These are phyloP conservation scores for Bombus breviceps DNA, from an alignment of 1,140 invertebrate species.

Conservation along the genomic window DNA sequence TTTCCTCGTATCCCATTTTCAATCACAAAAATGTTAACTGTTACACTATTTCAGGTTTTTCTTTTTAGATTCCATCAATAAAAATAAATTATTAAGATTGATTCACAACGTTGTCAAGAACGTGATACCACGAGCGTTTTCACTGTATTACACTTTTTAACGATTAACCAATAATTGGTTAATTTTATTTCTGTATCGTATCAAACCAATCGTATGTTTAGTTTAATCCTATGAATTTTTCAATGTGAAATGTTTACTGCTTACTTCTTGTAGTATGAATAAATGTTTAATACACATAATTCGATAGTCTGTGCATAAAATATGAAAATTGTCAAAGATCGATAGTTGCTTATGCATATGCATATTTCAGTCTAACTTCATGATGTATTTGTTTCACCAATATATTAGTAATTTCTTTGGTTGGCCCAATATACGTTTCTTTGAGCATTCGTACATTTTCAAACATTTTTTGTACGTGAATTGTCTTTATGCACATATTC, in stretches of 20 bases:
- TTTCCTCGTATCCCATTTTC: constrained; percentile 32
- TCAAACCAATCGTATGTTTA: constrained; percentile 16
- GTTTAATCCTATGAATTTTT: constrained; percentile 21
- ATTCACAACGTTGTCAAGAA: constrained; percentile 30
- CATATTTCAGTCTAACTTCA: constrained; percentile 22
- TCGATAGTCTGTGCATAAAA: constrained; percentile 4
- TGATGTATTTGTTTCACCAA: constrained; percentile 46
- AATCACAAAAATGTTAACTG: constrained; percentile 45
- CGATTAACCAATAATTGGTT: constrained; percentile 35
- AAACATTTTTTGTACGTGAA: constrained; percentile 43
- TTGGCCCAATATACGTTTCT: constrained; percentile 56
- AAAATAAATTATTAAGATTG: constrained; percentile 56
- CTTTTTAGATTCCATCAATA: constrained; percentile 36
- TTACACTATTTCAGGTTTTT: constrained; percentile 40
- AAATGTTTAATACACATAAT: constrained; percentile 26
- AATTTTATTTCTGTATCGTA: constrained; percentile 13
- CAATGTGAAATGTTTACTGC: constrained; percentile 25
- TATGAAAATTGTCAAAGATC: not conserved
- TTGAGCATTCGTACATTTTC: constrained; percentile 51
- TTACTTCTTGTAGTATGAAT: not conserved
- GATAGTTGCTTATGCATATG: not conserved
- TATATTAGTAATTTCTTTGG: constrained; percentile 59
- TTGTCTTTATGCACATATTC: constrained; percentile 44
- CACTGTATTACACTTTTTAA: constrained; percentile 53
- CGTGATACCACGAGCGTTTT: constrained; percentile 26